Evolutionary conservation across 35 echinoderm and acorn worm species (phyloP).

Genomic region (Lytechinus variegatus): DNA sequence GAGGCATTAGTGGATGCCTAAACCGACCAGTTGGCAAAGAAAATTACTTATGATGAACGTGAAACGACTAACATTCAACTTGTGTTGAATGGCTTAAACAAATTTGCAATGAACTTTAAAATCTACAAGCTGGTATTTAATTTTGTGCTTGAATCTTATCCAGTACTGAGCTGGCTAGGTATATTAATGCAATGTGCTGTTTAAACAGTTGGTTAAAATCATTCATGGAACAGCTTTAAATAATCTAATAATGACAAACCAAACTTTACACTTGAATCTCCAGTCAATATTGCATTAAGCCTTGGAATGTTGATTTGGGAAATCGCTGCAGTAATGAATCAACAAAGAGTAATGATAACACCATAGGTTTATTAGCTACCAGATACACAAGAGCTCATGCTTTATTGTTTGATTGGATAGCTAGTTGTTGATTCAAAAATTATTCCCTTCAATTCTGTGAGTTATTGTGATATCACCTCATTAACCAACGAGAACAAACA

Average conservation of each 20-base stretch:
- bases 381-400: not conserved
- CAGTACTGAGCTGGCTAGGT: not conserved
- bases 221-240: not conserved
- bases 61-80: too few relatives aligned
- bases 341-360: conserved; percentile 4
- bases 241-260: not conserved
- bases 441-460: not conserved
- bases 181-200: not conserved
- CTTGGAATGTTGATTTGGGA: not conserved
- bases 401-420: not conserved
- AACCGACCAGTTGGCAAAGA: too few relatives aligned
- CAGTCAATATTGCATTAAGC: not conserved
- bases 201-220: not conserved
- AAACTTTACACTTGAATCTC: not conserved
- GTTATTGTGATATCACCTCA: conserved; percentile 12
- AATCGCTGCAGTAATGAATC: conserved; percentile 11
- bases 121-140: not conserved
- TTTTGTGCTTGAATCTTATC: not conserved
- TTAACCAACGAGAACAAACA: not conserved
- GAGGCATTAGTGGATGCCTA: too few relatives aligned
- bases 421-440: not conserved
- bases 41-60: too few relatives aligned
- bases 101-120: not conserved
- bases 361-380: not conserved
- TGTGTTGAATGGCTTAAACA: too few relatives aligned